Base-by-base conservation (phyloP, 2,797 vertebrate species). In the Orestias chungarensis region DNA sequence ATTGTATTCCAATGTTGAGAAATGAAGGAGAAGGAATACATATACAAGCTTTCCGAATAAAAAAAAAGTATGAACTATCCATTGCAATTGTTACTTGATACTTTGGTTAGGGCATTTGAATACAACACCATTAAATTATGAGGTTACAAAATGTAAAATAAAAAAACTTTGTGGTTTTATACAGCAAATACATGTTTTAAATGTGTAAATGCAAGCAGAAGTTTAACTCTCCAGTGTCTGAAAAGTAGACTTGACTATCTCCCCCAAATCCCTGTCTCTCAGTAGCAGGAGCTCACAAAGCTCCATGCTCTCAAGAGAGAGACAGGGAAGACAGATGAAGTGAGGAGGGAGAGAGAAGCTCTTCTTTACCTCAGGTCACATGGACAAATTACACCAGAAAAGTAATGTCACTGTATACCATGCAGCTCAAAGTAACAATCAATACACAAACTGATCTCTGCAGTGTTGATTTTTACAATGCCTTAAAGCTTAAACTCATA, bases 301-400 rank as follows among this genome's bases (percentile, higher is more conserved):
- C 73, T 88, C 73, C 67, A 33, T 57, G 77, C 62, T 54, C 79
- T 84, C 33, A 47, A 33, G 31, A 59, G 31, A 10, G 20, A 35
- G 31, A 59, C 29, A 57, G 44, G 71, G 29, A 62, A 38, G 68
- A 85, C 55, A 81, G 77, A 88, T 82, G 77, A 68, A 84, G 76
- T 68, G 69, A 68, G 68, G 1, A 23, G 66, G 76, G 79, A 62
- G 40, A 33, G 44, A 47, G 74, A 65, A 81, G 74, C 42, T 80
- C 72, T 74, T 80, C 74, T 74, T 78, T 46, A 82, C 79, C 72
- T 79, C 33, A 27, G 82, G 88, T 82, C 66, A 81, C 70, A 72
- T 80, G 87, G 79, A 83, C 82, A 90, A 88, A 92, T 88, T 82
- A 80, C 68, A 68, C 80, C 74, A 81, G 61, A 75, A 82, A 83